Base-by-base conservation (phyloP, 2,113 vertebrate species). In the Grallaria varia region DNA sequence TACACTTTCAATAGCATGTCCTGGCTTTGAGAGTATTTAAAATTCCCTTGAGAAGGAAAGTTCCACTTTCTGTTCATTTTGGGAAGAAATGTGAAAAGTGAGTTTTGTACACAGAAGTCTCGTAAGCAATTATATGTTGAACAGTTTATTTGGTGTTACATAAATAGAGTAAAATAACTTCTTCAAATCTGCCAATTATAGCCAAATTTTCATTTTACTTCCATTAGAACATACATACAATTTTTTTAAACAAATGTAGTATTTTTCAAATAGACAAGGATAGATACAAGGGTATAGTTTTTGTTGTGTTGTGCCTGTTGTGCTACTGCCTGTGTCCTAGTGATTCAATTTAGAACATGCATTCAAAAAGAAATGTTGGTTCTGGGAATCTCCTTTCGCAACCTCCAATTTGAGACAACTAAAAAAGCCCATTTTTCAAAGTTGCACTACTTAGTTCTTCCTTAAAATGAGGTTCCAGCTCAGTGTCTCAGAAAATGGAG, bases 41-140 rank as follows among this genome's bases (percentile, higher is more conserved):
- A 91, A 52, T 49, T 82, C 13, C 67, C 50, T 75, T 90, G 39
- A 83, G 33, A 90, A 83, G 47, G 17, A 79, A 58, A 79, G 89
- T 67, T 89, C n/a, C 4, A 52, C 16, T 68, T 90, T 30, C 10
- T 49, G 9, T 71, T 80, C 19, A 27, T 52, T 92, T 84, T 85
- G 73, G 10, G 33, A 59, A 77, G 37, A 84, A 37, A 77, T 27
- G 8, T 50, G 40, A 64, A 72, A 68, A 75, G 12, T 49, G 6
- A 1, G 28, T 87, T 74, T 53, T 55, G 9, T 42, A 77, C 23
- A 62, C 6, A 45, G n/a, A 69, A 50, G 8, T 45, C 33, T 53
- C 9, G 6, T 49, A 82, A 84, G 30, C 2, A 1, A n/a, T 52
- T 60, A 22, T 45, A 35, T 18, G 4, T 56, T 44, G 6, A 82